Base-by-base conservation (phyloP, 2,113 vertebrate species). In the Calidris pugnax region DNA sequence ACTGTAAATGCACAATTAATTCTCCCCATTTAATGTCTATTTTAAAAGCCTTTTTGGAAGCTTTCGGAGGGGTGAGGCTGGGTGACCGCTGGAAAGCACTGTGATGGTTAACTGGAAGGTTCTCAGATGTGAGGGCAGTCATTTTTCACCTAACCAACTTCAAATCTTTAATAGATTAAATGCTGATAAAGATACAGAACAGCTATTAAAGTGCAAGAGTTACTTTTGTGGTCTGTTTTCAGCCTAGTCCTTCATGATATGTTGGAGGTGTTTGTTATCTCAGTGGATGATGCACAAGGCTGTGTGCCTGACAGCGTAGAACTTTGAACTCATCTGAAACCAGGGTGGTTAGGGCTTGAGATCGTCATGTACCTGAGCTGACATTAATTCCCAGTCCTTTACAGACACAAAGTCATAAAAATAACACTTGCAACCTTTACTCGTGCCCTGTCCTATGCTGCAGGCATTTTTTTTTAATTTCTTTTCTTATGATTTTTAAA, bases 351-450 rank as follows among this genome's bases (percentile, higher is more conserved):
- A 18, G 37, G 67, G 19, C 12, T 24, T 12, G 45, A 32, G 57
- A n/a, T 11, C 35, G 13, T 23, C 39, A 8, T 32, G 32, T 14
- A 3, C 26, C 67, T 71, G 60, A 83, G 51, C 48, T 56, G 10
- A 14, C 11, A 0, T 2, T 9, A 16, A 32, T 53, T 45, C 33
- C 68, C 72, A 64, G 37, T 8, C 17, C 33, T 47, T 91, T 56
- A 7, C 24, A 32, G 18, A 10, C 19, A 39, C 7, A 60, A 68
- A 17, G 63, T 63, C 60, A 48, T 50, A 17, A 73, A 59, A 53
- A 12, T 1, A 39, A 6, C 28, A 28, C 3, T 26, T 8, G 5
- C 0, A 2, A 19, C 41, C 32, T 50, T 60, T 55, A n/a, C 24
- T 81, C 17, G 4, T 43, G 23, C 71, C 33, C 47, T 71, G 35